Conservation (phyloP, 1,140 invertebrate genomes). For the Oncopodura yosiiana region DNA sequence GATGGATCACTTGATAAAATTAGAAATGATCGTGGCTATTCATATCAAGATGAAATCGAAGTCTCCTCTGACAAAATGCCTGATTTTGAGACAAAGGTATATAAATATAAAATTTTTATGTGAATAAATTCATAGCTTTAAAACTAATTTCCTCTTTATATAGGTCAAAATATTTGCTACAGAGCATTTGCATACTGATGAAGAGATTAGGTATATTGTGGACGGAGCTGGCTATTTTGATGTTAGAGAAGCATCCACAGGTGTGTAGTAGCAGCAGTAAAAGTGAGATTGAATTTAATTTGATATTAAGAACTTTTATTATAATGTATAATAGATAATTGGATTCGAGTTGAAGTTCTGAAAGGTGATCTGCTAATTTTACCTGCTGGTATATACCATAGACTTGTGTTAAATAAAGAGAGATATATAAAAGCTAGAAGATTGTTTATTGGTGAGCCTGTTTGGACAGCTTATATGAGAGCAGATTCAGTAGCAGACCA, state of each 20-base stretch:
- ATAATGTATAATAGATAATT: too few relatives aligned
- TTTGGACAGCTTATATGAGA: conserved; percentile 82
- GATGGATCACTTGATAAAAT: conserved; percentile 59
- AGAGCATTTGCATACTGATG: conserved; percentile 94
- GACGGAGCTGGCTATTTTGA: conserved; percentile 86
- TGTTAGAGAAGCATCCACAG: conserved; percentile 61
- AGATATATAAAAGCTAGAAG: conserved; percentile 51
- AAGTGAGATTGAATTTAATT: too few relatives aligned
- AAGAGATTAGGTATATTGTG: conserved; percentile 83
- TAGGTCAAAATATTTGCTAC: conserved; percentile 69
- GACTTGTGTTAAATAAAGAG: conserved; percentile 86
- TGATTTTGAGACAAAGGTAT: conserved; percentile 61
- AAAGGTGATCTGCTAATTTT: conserved; percentile 79
- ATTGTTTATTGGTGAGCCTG: conserved; percentile 76
- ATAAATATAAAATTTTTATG: background rate
- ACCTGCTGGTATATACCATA: conserved; percentile 93
- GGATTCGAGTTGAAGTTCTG: conserved; percentile 80
- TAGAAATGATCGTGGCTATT: conserved; percentile 67
- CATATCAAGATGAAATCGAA: conserved; percentile 78
- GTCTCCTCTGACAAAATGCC: conserved; percentile 70
- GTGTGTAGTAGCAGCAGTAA: too few relatives aligned
- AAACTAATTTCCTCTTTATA: background rate
- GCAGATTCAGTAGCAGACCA: conserved; percentile 81
- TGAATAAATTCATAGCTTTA: background rate
- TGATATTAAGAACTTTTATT: too few relatives aligned